Base-by-base conservation (phyloP, 2,797 vertebrate species). In the Chromis chromis region DNA sequence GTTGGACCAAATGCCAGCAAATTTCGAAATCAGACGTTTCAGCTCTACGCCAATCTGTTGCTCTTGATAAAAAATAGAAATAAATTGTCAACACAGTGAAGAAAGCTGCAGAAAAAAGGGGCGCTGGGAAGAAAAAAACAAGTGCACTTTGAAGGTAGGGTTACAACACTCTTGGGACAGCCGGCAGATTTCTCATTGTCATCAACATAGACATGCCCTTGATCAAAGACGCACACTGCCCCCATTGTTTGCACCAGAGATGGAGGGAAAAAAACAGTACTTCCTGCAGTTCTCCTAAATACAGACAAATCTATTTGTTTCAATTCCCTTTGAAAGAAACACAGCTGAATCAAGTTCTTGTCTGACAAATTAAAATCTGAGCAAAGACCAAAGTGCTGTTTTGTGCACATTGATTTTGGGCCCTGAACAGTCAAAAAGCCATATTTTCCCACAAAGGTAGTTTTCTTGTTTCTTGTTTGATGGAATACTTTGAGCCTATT, bases 381-480 rank as follows among this genome's bases (percentile, higher is more conserved):
- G 72, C 87, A 82, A 81, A 90, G 86, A 93, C 89, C 84, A 92
- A 90, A 91, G 85, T 73, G 54, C 50, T 78, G 86, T 91, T 91
- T 89, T 82, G 83, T 80, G 65, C 77, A 79, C 69, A 83, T 74
- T 78, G 82, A 85, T 89, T 92, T 79, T 63, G 70, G 70, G 79
- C 46, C 55, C 28, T 16, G 74, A 74, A 77, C 66, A 82, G 78
- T 76, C 77, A 78, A 81, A 25, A 81, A 90, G 78, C 49, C 81
- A 69, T 55, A 72, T 87, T 89, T 78, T 72, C 78, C 74, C 70
- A 89, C 80, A 86, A 87, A 89, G 67, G 67, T 66, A 55, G 36
- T 70, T 77, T 77, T 77, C 49, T 72, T 56, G 70, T 85, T 82
- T 49, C 56, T 74, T 76, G 44, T 81, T 83, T 79, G 78, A 85